Percentiles rank a stretch among this genome's conserved stretches.
Evolutionary conservation across 2,888 invertebrate genomes (phyloP).

Genomic region (Oscheius onirici): DNA sequence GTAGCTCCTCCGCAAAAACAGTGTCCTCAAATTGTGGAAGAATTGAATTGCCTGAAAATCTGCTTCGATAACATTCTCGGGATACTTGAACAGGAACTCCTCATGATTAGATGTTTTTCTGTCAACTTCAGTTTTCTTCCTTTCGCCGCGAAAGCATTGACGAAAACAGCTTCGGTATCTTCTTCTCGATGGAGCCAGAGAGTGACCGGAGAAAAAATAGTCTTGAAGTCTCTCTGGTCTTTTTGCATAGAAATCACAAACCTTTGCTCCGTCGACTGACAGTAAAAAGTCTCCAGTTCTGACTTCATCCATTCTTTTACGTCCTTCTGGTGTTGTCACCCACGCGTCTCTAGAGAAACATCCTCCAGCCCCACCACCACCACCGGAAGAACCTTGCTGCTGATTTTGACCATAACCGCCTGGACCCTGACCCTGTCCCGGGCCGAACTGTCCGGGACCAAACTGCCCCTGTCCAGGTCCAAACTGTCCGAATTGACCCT

Average conservation of each 20-base stretch:
- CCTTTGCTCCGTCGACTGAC: not conserved
- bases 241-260: not conserved
- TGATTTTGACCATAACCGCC: too few species aligned
- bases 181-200: slow-evolving; percentile 8
- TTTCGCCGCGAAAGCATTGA: not conserved
- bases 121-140: slow-evolving; percentile 2
- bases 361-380: too few species aligned
- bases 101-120: not conserved
- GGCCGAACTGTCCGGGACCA: slow-evolving; percentile 1
- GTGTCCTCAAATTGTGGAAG: not conserved
- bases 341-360: slow-evolving; percentile 1
- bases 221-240: not conserved
- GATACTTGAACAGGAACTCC: not conserved
- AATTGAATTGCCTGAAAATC: too few species aligned
- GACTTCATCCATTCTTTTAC: slow-evolving; percentile 2
- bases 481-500: not conserved
- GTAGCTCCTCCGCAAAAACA: slow-evolving; percentile 4
- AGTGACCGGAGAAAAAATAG: not conserved
- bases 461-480: not conserved
- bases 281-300: not conserved
- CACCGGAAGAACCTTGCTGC: too few species aligned
- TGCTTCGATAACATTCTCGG: too few species aligned
- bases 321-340: not conserved
- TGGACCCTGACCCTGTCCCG: not conserved
- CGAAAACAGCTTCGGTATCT: not conserved